phyloP scores from a whole-genome alignment of 30 jellyfish, hydroid and myxozoan species.

The Phacellophora camtschatica region DNA sequence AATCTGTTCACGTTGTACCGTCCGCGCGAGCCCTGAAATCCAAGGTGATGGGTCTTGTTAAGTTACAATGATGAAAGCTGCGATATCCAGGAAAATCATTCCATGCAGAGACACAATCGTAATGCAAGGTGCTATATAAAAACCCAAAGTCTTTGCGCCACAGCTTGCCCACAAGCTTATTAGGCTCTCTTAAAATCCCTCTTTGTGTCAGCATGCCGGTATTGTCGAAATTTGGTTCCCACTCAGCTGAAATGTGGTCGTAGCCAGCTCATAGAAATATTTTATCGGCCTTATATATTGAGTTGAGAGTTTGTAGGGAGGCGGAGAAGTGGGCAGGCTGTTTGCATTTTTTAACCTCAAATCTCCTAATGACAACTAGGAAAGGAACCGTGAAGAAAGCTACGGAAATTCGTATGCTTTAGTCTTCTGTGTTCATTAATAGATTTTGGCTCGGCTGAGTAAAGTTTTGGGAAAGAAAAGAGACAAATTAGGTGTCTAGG shows the following conservation, averaged over 20 bases:
- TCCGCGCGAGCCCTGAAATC: no score
- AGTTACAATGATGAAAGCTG: no score
- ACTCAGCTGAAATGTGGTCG: constrained; percentile 47
- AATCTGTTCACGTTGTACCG: no score
- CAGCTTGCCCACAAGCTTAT: neutral
- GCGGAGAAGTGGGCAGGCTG: constrained; percentile 66
- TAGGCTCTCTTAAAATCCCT: neutral
- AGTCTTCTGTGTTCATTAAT: no score
- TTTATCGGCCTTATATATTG: constrained; percentile 44
- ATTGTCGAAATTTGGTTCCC: constrained; percentile 29
- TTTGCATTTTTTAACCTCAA: constrained; percentile 54
- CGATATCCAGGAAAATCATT: no score
- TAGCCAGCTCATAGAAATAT: constrained; percentile 26
- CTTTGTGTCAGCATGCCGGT: neutral
- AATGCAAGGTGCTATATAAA: no score
- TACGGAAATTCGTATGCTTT: constrained; percentile 42
- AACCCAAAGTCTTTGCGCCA: no score
- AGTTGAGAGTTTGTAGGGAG: constrained; percentile 40
- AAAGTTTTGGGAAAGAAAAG: no score
- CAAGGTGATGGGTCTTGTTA: no score
- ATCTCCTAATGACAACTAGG: constrained; percentile 37
- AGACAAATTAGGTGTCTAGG: no score
- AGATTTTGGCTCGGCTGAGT: no score
- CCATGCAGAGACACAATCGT: no score
- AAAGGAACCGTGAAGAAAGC: constrained; percentile 14